Evolutionary conservation across 2,888 invertebrate genomes (phyloP), one percentile per base, ranked within the genome.

Genomic region (Orthosia gothica): DNA sequence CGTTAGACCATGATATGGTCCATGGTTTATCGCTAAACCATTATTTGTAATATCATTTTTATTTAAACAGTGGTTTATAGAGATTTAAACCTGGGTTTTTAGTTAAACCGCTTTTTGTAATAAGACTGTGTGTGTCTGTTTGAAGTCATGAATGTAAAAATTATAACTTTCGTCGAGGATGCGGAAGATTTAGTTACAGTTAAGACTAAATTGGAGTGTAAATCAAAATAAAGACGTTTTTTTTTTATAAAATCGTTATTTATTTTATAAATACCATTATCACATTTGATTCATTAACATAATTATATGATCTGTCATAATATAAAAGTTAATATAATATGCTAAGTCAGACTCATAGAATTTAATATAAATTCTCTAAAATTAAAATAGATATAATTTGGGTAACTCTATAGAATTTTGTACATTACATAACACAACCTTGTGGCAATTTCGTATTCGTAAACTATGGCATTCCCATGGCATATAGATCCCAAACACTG

Each of bases 341-440:
- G 88, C 93, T 95, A 95, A 94, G 89, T 95, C 95, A 95, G 95
- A 95, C 95, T 95, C 93, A 92, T 93, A 94, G 95, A 95, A 95
- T 95, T 95, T 93, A 94, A 95, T 94, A 95, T 95, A 95, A 94
- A 95, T 94, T 94, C 93, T 92, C 91, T 91, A 91, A 90, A 80
- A 92, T 91, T 91, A 91, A 84, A 89, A 89, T 92, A 93, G 90
- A 91, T 89, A 91, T 91, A 93, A 91, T 94, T 94, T 94, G 93
- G 96, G 96, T 96, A 96, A 96, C 96, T 94, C 91, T 88, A 93
- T 91, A 92, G 81, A 91, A 89, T 92, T 94, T 95, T 95, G 94
- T 95, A 96, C 94, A 95, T 88, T 90, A 92, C 63, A 91, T 92
- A 95, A 96, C 95, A 96, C 96, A 96, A 96, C 95, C 95, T 89